phyloP scores from a whole-genome alignment of 2,113 vertebrate species.

The human region GRCh38 chr6:154935001-154935500 shows the following conservation, averaged over 20 bases:
- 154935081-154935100: rapidly evolving
- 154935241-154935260: not conserved
- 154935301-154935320: not conserved
- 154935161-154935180: not conserved
- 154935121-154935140: not conserved
- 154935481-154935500: not conserved
- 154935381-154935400: not conserved
- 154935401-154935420: not conserved
- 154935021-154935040: not conserved
- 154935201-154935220: not conserved
- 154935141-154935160: not conserved
- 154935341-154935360: not conserved
- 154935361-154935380: not conserved
- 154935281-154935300: not conserved
- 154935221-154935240: not conserved
- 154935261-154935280: not conserved
- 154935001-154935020: rapidly evolving
- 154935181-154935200: not conserved
- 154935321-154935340: not conserved
- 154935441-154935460: not conserved
- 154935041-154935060: not conserved
- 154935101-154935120: rapidly evolving
- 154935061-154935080: not conserved
- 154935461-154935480: not conserved
- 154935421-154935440: not conserved